Percentiles rank a stretch among this genome's conserved stretches.
phyloP scores from a whole-genome alignment of 1,140 invertebrate species.

The Eupristina koningsbergeri region DNA sequence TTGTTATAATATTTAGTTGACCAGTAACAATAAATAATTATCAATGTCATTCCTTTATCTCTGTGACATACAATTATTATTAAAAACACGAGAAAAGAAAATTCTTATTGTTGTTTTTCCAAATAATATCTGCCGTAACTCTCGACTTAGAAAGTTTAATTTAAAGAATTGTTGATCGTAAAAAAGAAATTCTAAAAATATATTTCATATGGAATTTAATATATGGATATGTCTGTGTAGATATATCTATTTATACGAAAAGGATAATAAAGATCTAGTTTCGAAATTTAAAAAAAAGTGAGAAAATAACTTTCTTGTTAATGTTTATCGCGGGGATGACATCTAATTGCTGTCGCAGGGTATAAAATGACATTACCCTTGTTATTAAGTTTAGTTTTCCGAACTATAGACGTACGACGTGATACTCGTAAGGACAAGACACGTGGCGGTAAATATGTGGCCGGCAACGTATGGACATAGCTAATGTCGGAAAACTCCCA shows the following conservation, averaged over 20 bases:
- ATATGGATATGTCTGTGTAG: too few relatives aligned
- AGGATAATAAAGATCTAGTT: slow-evolving; percentile 31
- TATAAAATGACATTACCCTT: slow-evolving; percentile 64
- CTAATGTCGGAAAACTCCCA: neutral
- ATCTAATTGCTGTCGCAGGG: slow-evolving; percentile 43
- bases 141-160: too few relatives aligned
- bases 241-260: neutral
- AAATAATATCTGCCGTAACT: too few relatives aligned
- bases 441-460: slow-evolving; percentile 69
- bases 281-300: neutral
- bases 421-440: slow-evolving; percentile 65
- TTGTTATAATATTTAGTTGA: slow-evolving; percentile 42
- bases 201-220: too few relatives aligned
- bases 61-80: too few relatives aligned
- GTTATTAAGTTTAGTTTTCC: slow-evolving; percentile 73
- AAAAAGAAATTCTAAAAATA: too few relatives aligned
- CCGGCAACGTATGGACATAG: slow-evolving; percentile 61
- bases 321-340: slow-evolving; percentile 56
- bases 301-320: slow-evolving; percentile 54
- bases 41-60: too few relatives aligned
- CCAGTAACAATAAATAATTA: slow-evolving; percentile 25
- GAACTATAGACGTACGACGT: slow-evolving; percentile 68
- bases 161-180: too few relatives aligned
- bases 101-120: too few relatives aligned
- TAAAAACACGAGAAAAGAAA: too few relatives aligned